Evolutionary conservation across 2,797 vertebrate genomes (phyloP), one percentile per base, ranked within the genome.

Genomic region (Apogon hyalosoma): DNA sequence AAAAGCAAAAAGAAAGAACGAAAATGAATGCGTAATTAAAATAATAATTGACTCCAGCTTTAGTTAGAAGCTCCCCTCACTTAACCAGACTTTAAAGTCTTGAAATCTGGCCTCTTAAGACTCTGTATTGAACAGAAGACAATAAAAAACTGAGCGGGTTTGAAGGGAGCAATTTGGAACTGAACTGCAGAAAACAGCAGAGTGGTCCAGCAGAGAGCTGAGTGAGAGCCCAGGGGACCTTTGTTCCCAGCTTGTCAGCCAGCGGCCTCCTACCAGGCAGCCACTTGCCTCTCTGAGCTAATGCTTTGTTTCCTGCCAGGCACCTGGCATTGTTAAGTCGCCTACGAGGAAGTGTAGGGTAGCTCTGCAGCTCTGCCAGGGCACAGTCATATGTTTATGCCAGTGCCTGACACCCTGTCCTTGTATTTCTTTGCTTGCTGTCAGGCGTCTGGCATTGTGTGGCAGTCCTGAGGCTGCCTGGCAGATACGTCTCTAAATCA

Each of bases 181-280:
- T 18, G 9, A 47, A 47, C 42, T 6, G 24, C 40, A 68, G 72
- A 40, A 65, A 59, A 60, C 7, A n/a, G 19, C 43, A 18, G 10
- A 41, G 13, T 13, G 42, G 24, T 28, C 4, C 15, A n/a, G 24
- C 48, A 8, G 49, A 33, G 8, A 41, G 42, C 10, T 14, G 43
- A 53, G 38, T 53, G 43, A 40, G 21, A 41, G 42, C 66, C 21
- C 58, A 63, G 64, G 38, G n/a, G 63, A 63, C 59, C 24, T 38
- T 38, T 59, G 54, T 49, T 53, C 39, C 63, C 51, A 54, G 14
- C 31, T 59, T 72, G 57, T 59, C 57, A 12, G 62, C 24, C 49
- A 28, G 42, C 53, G 63, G 43, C 63, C 39, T 51, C 59, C 24
- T 38, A 60, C 63, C 50, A 55, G 8, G 2, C 41, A 56, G 24